Conservation (phyloP, 2,797 vertebrate species). For the Triplophysa yarkandensis region DNA sequence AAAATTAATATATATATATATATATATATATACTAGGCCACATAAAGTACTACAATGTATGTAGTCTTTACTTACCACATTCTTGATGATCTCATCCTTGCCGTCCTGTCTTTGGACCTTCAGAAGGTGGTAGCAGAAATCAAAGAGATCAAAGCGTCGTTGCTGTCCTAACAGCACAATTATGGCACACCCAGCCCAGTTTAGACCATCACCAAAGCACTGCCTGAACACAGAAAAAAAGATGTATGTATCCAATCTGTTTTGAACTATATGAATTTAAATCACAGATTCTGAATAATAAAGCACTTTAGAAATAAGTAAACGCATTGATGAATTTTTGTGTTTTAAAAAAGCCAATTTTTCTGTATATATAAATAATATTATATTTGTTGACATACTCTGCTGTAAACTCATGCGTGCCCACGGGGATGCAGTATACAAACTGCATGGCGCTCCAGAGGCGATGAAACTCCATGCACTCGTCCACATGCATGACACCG, state of each 20-base stretch:
- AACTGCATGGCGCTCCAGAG: constrained; percentile 99
- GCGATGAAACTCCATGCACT: constrained; percentile 97
- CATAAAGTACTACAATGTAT: too few relatives aligned
- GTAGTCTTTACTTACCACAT: constrained; percentile 80
- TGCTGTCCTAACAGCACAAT: constrained; percentile 96
- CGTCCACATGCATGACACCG: constrained; percentile 97
- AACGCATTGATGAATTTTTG: too few relatives aligned
- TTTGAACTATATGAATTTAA: not conserved
- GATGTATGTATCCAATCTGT: not conserved
- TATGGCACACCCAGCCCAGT: constrained; percentile 97
- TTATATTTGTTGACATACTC: constrained; percentile 80
- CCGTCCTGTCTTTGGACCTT: constrained; percentile 98
- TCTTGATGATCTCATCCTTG: constrained; percentile 99
- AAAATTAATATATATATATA: too few relatives aligned
- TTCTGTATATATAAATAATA: too few relatives aligned
- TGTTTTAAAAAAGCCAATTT: too few relatives aligned
- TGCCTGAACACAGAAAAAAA: constrained; percentile 76
- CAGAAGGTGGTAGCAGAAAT: constrained; percentile 97
- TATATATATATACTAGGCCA: too few relatives aligned
- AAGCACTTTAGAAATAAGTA: too few relatives aligned
- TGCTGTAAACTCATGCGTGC: constrained; percentile 97
- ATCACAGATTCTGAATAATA: not conserved
- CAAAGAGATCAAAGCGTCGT: constrained; percentile 96
- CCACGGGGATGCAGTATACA: constrained; percentile 97
- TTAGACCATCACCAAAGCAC: constrained; percentile 96